Conservation (phyloP, 2,113 vertebrate species). For the Saccopteryx bilineata region DNA sequence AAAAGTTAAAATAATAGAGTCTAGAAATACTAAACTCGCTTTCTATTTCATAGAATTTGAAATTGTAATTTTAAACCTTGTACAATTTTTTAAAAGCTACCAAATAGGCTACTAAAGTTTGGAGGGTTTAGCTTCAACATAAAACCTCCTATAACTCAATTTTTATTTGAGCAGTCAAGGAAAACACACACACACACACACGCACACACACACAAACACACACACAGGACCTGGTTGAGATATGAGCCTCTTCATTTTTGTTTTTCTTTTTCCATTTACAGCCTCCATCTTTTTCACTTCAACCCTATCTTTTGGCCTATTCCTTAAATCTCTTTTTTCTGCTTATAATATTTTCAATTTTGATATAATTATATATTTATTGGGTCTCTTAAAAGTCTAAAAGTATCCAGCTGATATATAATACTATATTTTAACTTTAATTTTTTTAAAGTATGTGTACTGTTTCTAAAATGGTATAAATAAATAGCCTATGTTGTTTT, state of each 20-base stretch:
- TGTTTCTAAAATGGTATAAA: background rate
- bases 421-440: background rate
- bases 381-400: background rate
- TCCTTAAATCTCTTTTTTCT: background rate
- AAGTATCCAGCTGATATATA: background rate
- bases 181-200: constrained; percentile 24
- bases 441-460: background rate
- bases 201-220: constrained; percentile 10
- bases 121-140: constrained; percentile 2
- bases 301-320: background rate
- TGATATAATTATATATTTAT: background rate
- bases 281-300: background rate
- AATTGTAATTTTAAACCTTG: constrained; percentile 38
- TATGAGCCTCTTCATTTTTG: background rate
- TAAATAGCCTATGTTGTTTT: background rate
- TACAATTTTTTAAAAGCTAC: background rate
- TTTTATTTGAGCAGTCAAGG: constrained; percentile 44
- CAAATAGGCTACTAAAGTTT: constrained; percentile 54
- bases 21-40: constrained; percentile 57
- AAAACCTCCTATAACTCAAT: background rate
- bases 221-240: background rate
- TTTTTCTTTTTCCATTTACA: background rate
- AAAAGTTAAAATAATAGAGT: constrained; percentile 65
- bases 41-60: constrained; percentile 58
- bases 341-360: background rate